A percentile compares a stretch with the other conserved stretches of the same genome.
Evolutionary conservation across 2,797 vertebrate genomes (phyloP).

Genomic region (Rhinella marina): DNA sequence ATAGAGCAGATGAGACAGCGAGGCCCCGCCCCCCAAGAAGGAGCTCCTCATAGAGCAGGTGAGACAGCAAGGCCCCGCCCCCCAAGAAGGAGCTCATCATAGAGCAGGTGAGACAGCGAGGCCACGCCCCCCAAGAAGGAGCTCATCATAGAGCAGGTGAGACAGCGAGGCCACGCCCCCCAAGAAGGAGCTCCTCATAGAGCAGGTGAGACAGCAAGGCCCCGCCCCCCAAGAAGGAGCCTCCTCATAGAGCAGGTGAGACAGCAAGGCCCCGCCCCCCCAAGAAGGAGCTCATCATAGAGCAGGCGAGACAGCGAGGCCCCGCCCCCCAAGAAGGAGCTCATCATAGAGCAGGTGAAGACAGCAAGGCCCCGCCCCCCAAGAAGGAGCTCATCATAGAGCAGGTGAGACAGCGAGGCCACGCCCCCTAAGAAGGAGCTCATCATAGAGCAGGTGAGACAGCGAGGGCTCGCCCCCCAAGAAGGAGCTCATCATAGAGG

Average conservation of each 20-base stretch:
- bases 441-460: constrained; percentile 88
- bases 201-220: constrained; percentile 88
- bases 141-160: constrained; percentile 91
- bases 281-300: constrained; percentile 88
- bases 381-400: constrained; percentile 89
- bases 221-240: constrained; percentile 83
- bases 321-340: constrained; percentile 83
- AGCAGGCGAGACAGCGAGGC: constrained; percentile 88
- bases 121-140: constrained; percentile 85
- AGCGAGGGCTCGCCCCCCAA: constrained; percentile 84
- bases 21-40: constrained; percentile 85
- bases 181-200: constrained; percentile 87
- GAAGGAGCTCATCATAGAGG: constrained; percentile 88
- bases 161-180: constrained; percentile 81
- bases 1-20: no score
- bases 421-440: constrained; percentile 86
- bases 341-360: constrained; percentile 91
- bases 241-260: constrained; percentile 91
- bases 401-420: constrained; percentile 86
- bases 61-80: constrained; percentile 78
- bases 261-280: constrained; percentile 80
- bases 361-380: constrained; percentile 80
- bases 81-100: constrained; percentile 88
- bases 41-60: constrained; percentile 93
- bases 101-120: constrained; percentile 88